These are phyloP conservation scores for Alouatta palliata DNA, from an alignment of 2,113 vertebrate species.

Conservation along the genomic window DNA sequence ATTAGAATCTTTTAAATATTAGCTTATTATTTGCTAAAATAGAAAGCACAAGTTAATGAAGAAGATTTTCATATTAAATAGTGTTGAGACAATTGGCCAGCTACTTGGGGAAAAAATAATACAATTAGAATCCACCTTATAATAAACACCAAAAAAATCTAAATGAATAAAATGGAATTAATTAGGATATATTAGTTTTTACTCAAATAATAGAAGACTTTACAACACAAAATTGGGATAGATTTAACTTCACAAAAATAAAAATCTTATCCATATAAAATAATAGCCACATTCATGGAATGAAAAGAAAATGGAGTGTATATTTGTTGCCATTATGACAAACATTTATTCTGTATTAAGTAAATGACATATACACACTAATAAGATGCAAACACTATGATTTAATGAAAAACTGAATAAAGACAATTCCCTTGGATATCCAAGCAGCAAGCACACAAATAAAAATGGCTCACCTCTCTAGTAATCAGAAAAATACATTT, in stretches of 20 bases:
- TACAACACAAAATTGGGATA: background rate
- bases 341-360: conserved; percentile 28
- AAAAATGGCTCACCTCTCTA: background rate
- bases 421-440: background rate
- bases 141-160: background rate
- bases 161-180: background rate
- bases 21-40: conserved; percentile 7
- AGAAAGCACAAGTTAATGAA: conserved; percentile 5
- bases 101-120: background rate
- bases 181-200: background rate
- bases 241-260: background rate
- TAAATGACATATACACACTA: conserved; percentile 1
- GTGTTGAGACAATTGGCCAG: background rate
- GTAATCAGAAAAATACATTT: conserved; percentile 38
- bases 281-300: background rate
- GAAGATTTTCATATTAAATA: background rate
- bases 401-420: conserved; percentile 25
- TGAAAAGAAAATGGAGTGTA: background rate
- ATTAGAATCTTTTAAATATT: conserved; percentile 8
- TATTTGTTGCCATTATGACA: conserved; percentile 11
- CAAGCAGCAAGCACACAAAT: conserved; percentile 4
- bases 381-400: conserved; percentile 45
- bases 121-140: background rate
- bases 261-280: background rate
- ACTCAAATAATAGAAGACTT: background rate